Evolutionary conservation across 2,888 invertebrate genomes (phyloP), one percentile per base, ranked within the genome.

Genomic region (Microplitis manilae): DNA sequence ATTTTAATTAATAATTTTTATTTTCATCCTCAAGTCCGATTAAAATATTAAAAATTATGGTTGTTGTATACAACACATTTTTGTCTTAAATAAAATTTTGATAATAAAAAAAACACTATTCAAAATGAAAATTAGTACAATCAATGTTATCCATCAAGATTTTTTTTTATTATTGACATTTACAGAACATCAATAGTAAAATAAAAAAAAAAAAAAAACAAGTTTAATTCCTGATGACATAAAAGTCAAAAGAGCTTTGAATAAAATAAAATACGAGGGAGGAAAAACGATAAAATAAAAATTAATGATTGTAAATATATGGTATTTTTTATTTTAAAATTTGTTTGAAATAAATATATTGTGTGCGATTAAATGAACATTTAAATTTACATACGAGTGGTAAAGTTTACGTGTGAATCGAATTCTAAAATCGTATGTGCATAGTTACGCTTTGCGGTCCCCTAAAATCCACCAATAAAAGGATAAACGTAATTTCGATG

Each of bases 401-500:
- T 41, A 40, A 38, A 68, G 40, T 77, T 77, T 68, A 50, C 68
- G 60, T 40, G 68, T 41, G 68, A 40, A 62, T 39, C 30, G 73
- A 77, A 73, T 69, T 68, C 50, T 13, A 73, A 68, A 65, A 73
- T 69, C 5, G n/a, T 17, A 4, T 59, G 41, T 64, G 15, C 15
- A 30, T 60, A 9, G 59, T 71, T 59, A 76, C 65, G 61, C 41
- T 41, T 6, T 41, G 61, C 20, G 40, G 6, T 9, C 38, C 41
- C 60, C 40, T 67, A 59, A 68, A 68, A 67, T 61, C 7, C 61
- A 68, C 38, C 68, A 40, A 71, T 60, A 73, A 77, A 73, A 73
- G 69, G 69, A 62, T 64, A 59, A 77, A 73, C 62, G 77, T 64
- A 69, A 77, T 77, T 73, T 64, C 64, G 30, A 77, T 69, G 77